Conservation (phyloP, 2,888 invertebrate genomes). For the Tanytarsus gracilentus region DNA sequence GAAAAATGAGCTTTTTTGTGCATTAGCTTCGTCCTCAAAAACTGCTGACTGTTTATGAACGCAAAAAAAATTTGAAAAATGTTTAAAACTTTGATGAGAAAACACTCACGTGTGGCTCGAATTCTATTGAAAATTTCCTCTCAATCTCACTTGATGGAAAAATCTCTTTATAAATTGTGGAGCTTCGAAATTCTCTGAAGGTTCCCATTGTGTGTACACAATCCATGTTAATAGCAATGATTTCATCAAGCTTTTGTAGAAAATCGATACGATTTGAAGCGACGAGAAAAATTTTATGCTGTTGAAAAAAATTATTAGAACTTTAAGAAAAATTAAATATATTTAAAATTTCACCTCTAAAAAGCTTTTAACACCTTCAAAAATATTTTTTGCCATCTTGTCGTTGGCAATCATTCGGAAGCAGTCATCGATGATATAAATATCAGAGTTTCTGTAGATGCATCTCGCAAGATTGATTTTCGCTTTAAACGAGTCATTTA, state of each 20-base stretch:
- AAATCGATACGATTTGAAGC: not conserved
- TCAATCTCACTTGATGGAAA: not conserved
- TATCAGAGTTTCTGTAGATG: conserved; percentile 62
- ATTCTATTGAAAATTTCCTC: not conserved
- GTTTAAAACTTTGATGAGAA: too few species aligned
- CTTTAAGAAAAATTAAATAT: not conserved
- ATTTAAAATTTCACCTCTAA: not conserved
- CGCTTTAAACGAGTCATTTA: conserved; percentile 70
- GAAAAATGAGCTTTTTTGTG: not conserved
- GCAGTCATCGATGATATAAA: conserved; percentile 61
- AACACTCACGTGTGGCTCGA: too few species aligned
- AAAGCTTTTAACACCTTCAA: conserved; percentile 41
- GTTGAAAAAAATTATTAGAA: not conserved
- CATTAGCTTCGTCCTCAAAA: not conserved
- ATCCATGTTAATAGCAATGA: not conserved
- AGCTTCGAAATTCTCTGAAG: not conserved
- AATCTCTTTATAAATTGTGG: too few species aligned
- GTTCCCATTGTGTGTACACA: not conserved
- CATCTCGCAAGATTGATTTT: conserved; percentile 70
- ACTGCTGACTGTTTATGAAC: not conserved
- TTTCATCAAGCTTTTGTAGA: not conserved
- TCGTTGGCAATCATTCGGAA: conserved; percentile 59
- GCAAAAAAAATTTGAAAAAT: too few species aligned
- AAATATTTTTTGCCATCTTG: not conserved
- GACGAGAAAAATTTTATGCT: not conserved